Percentiles rank a stretch among this genome's conserved stretches.
phyloP scores from a whole-genome alignment of 2,888 invertebrate genomes.

The Cristatella mucedo region DNA sequence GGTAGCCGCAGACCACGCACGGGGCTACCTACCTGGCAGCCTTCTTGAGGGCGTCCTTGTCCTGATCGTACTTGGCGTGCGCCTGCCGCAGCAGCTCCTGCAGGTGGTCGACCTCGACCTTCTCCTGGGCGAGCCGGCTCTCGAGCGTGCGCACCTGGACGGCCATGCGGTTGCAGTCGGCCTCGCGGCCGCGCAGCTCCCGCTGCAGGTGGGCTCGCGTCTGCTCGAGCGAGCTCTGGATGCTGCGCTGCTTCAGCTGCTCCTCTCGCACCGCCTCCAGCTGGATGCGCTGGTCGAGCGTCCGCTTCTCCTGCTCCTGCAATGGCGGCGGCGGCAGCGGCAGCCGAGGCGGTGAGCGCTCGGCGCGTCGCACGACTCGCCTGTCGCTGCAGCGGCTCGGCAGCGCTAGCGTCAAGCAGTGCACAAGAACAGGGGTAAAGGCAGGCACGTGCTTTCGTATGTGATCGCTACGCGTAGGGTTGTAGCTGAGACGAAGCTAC shows the following conservation, averaged over 20 bases:
- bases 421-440: too few relatives aligned
- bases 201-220: slow-evolving; percentile 35
- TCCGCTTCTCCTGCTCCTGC: slow-evolving; percentile 1
- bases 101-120: slow-evolving; percentile 34
- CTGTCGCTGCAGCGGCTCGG: too few relatives aligned
- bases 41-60: slow-evolving; percentile 36
- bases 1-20: too few relatives aligned
- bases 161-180: slow-evolving; percentile 34
- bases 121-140: slow-evolving; percentile 22
- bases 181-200: slow-evolving; percentile 33
- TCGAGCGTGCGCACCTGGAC: slow-evolving; percentile 28
- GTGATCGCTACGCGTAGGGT: too few relatives aligned
- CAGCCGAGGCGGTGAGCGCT: too few relatives aligned
- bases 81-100: slow-evolving; percentile 24
- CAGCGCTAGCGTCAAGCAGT: too few relatives aligned
- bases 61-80: slow-evolving; percentile 26
- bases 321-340: too few relatives aligned
- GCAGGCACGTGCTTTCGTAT: too few relatives aligned
- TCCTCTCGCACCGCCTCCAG: slow-evolving; percentile 18
- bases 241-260: slow-evolving; percentile 21
- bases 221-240: slow-evolving; percentile 30
- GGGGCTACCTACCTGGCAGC: slow-evolving; percentile 26
- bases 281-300: slow-evolving; percentile 1
- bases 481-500: too few relatives aligned
- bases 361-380: too few relatives aligned